Conservation (phyloP, 2,888 invertebrate genomes). For the Drosophila paramelanica region DNA sequence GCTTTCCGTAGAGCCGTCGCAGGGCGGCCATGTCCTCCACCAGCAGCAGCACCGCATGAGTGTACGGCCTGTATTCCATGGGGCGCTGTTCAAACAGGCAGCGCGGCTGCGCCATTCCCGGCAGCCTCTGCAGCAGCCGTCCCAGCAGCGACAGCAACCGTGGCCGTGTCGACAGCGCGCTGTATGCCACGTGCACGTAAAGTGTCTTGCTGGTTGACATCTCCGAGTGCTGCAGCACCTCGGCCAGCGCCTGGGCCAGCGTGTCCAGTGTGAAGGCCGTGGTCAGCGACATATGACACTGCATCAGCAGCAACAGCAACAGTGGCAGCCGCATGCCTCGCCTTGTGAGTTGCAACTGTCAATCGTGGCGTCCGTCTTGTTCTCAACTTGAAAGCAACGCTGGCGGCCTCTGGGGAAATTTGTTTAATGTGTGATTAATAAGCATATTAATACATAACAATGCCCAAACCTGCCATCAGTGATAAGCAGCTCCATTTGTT, state of each 20-base stretch:
- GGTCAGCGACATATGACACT: constrained; percentile 6
- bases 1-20: constrained; percentile 30
- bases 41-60: constrained; percentile 59
- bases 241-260: constrained; percentile 27
- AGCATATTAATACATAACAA: constrained; percentile 14
- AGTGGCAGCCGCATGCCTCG: constrained; percentile 28
- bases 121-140: constrained; percentile 31
- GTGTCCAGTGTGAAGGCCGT: constrained; percentile 5
- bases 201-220: constrained; percentile 52
- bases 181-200: constrained; percentile 48
- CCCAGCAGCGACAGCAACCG: constrained; percentile 41
- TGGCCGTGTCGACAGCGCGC: constrained; percentile 1
- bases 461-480: background rate
- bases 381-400: background rate
- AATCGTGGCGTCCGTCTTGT: background rate
- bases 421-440: constrained; percentile 27
- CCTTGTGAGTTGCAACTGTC: constrained; percentile 23
- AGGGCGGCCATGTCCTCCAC: constrained; percentile 59
- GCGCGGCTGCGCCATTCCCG: constrained; percentile 10
- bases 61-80: constrained; percentile 53
- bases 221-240: constrained; percentile 56
- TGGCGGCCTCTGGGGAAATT: constrained; percentile 47
- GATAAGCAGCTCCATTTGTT: background rate
- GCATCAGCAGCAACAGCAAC: constrained; percentile 7
- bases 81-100: constrained; percentile 27